Conservation (phyloP, 2,113 vertebrate species). For the Circaetus cinerascens region DNA sequence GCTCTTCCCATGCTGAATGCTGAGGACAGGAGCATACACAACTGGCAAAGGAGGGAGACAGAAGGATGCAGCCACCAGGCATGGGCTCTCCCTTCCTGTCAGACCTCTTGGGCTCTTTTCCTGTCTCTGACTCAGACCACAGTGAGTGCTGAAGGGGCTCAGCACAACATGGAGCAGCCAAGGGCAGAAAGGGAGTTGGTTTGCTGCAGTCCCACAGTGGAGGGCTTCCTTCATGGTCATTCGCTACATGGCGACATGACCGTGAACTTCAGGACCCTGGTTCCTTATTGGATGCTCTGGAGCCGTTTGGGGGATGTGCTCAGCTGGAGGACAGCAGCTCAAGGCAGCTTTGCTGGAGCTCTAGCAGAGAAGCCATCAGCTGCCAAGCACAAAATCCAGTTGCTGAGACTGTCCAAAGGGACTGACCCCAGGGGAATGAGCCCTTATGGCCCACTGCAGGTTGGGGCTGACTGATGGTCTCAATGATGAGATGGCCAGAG, state of each 20-base stretch:
- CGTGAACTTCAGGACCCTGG: not conserved
- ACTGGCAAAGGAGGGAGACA: not conserved
- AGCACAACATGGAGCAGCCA: not conserved
- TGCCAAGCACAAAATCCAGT: not conserved
- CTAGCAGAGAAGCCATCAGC: not conserved
- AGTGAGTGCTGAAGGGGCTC: not conserved
- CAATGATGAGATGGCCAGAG: not conserved
- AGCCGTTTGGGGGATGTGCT: fast-evolving
- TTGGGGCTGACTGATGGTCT: not conserved
- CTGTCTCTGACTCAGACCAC: not conserved
- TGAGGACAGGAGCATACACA: not conserved
- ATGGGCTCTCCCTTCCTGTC: not conserved
- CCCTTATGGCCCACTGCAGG: not conserved
- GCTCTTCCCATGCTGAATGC: not conserved
- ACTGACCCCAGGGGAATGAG: not conserved
- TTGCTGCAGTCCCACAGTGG: not conserved
- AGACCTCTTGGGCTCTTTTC: not conserved
- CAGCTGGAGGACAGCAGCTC: not conserved
- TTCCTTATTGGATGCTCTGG: not conserved
- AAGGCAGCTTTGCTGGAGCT: not conserved
- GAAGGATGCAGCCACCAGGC: not conserved
- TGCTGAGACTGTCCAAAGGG: not conserved
- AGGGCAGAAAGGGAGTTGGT: not conserved
- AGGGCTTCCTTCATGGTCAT: not conserved
- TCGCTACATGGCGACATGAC: not conserved